phyloP scores from a whole-genome alignment of 2,888 invertebrate species.

The Drosophila affinis region DNA sequence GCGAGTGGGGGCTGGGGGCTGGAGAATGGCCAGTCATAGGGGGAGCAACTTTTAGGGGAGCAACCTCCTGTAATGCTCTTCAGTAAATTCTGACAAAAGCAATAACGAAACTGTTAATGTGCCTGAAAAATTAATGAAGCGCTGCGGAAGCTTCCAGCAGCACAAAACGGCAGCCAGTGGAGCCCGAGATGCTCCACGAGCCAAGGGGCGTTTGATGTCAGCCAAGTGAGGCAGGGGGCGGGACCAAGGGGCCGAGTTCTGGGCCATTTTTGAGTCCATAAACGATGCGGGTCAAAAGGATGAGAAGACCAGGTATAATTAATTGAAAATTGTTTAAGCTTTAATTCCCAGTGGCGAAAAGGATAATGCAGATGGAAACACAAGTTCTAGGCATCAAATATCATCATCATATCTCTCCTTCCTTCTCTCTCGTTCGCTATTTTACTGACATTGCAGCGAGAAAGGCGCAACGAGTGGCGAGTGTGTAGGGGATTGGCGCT shows the following conservation, averaged over 20 bases:
- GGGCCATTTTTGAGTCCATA: constrained; percentile 8
- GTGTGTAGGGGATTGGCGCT: no score
- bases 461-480: no score
- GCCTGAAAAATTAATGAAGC: constrained; percentile 55
- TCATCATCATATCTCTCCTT: no score
- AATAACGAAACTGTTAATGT: constrained; percentile 76
- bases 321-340: constrained; percentile 39
- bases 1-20: not conserved
- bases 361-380: constrained; percentile 11
- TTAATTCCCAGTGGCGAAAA: constrained; percentile 26
- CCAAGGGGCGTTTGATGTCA: constrained; percentile 52
- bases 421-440: no score
- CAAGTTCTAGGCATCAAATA: no score
- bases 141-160: constrained; percentile 17
- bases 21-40: not conserved
- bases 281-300: not conserved
- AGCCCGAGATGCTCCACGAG: constrained; percentile 6
- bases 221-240: constrained; percentile 14
- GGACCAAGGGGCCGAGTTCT: not conserved
- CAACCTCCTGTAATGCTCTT: constrained; percentile 1
- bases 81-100: constrained; percentile 49
- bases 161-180: constrained; percentile 19
- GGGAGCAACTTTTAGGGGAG: constrained; percentile 4
- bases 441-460: no score
- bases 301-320: not conserved